These are phyloP conservation scores for Borostomias antarcticus DNA, from an alignment of 2,797 vertebrate genomes.

Conservation along the genomic window DNA sequence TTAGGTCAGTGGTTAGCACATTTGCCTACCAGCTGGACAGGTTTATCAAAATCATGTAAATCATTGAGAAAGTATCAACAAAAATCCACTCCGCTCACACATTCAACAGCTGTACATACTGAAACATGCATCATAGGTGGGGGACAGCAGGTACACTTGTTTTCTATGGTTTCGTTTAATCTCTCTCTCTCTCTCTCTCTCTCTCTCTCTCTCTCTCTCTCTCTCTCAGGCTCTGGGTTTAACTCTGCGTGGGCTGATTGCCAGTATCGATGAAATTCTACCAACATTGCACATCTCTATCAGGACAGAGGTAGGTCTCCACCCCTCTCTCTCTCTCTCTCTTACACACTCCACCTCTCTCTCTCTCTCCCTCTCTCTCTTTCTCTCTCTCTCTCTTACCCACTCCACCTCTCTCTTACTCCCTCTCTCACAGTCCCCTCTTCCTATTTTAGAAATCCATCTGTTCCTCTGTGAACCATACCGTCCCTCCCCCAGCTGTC, in stretches of 20 bases:
- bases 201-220: slow-evolving; percentile 6
- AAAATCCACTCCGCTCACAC: too few relatives aligned
- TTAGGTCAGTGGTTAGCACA: too few relatives aligned
- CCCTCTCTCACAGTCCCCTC: not conserved
- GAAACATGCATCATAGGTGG: too few relatives aligned
- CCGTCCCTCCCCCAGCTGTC: not conserved
- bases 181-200: not conserved
- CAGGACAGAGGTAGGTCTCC: slow-evolving; percentile 82
- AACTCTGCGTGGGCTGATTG: slow-evolving; percentile 84
- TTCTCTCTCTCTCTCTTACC: not conserved
- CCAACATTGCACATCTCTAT: slow-evolving; percentile 82
- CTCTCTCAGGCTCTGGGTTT: slow-evolving; percentile 80
- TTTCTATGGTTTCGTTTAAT: not conserved
- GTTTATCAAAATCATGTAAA: too few relatives aligned
- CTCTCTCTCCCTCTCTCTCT: not conserved
- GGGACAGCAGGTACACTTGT: too few relatives aligned
- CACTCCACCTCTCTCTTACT: not conserved
- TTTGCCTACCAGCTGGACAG: too few relatives aligned
- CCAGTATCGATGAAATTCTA: slow-evolving; percentile 87
- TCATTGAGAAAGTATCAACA: too few relatives aligned
- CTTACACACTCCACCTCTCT: not conserved
- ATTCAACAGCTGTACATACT: too few relatives aligned
- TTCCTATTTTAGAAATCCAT: not conserved
- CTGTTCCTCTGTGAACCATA: too few relatives aligned
- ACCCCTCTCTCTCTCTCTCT: not conserved